Evolutionary conservation across 1,140 invertebrate species (phyloP), one percentile per base, ranked within the genome.

Genomic region (Zaprionus inermis): DNA sequence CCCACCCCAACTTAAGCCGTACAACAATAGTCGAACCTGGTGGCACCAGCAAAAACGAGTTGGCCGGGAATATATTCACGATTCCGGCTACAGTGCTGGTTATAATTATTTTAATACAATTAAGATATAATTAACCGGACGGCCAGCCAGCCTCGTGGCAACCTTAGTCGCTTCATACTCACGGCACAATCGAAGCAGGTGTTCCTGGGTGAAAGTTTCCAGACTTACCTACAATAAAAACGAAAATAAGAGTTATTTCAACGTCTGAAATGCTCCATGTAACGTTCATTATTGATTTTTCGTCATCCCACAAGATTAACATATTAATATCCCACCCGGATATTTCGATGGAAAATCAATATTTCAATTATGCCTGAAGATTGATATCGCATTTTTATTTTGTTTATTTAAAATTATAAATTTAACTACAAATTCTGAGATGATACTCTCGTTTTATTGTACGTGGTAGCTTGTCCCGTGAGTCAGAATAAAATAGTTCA

Each of bases 101-200:
- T 71, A 79, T 82, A 72, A 77, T 70, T 79, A 88, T 82, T 86
- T 83, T 77, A 88, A 86, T 86, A 65, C 66, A 77, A 79, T 83
- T 72, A 88, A 88, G 74, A 66, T 73, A 82, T 86, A 88, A 86
- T 79, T 79, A 82, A 74, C 72, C 67, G 54, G 56, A n/a, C 24
- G 5, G 24, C 24, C 24, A 28, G 24, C 67, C n/a, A 67, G 54
- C 54, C 16, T 12, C 38, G 38, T 11, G 51, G 24, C 51, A n/a
- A n/a, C 10, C 70, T 66, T 55, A 69, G 75, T 74, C 72, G 65
- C 61, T 72, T 73, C 49, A 69, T 83, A 88, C 82, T 86, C 52
- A 79, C 75, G 46, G 10, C 34, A 24, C 30, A 41, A 44, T 54
- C 3, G 5, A 24, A 4, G 10, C 20, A 18, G 5, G 14, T 54